Base-by-base conservation (phyloP, 1,140 invertebrate genomes). In the Brachionus rotundiformis region DNA sequence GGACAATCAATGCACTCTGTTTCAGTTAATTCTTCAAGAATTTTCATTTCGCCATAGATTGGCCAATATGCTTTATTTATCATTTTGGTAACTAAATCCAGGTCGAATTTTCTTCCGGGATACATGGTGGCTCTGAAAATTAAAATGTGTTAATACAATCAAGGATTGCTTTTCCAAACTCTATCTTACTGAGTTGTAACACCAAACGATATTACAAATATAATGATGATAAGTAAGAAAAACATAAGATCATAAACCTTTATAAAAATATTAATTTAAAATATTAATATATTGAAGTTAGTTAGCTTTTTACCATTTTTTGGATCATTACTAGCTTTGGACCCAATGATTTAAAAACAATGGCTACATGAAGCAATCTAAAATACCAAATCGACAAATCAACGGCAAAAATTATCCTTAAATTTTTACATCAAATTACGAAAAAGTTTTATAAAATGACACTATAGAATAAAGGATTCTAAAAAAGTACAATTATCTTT, bases 251-350 rank as follows among this genome's bases (percentile, higher is more conserved):
- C 68, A 31, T 73, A 79, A 4, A 61, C 11, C 75, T 77, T 71
- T 11, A 71, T 16, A 33, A 41, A 71, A 71, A 63, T 31, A 23
- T 4, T 54, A 29, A 31, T 27, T 31, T n/a, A 4, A 33, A 71
- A 39, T 71, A 16, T 23, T 25, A 87, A 86, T 81, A 84, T 82
- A n/a, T 44, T 87, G 80, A 77, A 87, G 85, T 49, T n/a, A n/a
- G n/a, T n/a, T n/a, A n/a, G n/a, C n/a, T n/a, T n/a, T 82, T 83
- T 83, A 87, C 87, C 87, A 87, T 87, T 83, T 84, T 86, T 27
- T 82, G 82, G 23, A 87, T 87, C 86, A 87, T 87, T 54, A 87
- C 87, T 71, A 87, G 85, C 83, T 87, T 87, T 16, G 87, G 87
- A 68, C 87, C 87, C 80, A 87, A 85, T 33, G 86, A 84, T 82